Evolutionary conservation across 1,140 invertebrate species (phyloP), one percentile per base, ranked within the genome.

Genomic region (Caenorhabditis tropicalis): DNA sequence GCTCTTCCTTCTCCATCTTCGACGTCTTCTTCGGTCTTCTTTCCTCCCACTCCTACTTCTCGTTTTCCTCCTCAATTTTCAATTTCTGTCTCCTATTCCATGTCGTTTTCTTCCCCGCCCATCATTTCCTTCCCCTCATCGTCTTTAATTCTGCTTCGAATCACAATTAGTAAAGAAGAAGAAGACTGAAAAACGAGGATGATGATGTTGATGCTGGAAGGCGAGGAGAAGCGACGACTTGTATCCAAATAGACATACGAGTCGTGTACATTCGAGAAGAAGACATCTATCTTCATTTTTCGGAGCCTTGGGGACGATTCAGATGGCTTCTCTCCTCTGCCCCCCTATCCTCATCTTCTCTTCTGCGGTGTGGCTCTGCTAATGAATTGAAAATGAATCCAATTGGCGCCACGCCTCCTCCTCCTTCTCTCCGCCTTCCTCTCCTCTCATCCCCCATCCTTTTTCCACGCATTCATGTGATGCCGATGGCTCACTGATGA

Each of bases 361-460:
- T n/a, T n/a, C n/a, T n/a, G n/a, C n/a, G n/a, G n/a, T n/a, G n/a
- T n/a, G n/a, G 60, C 60, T 36, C n/a, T 24, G 65, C 65, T 74
- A 74, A 74, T 74, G 65, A 74, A 74, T 74, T 74, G 65, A 74
- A 74, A 74, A 74, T 74, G 65, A 74, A 74, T 74, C 65, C 65
- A 74, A 74, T 74, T 74, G 65, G 65, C 65, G 65, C 65, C 65
- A 74, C 65, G 65, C 65, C 65, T 36, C 39, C 39, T 43, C 12
- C 39, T 43, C 39, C 39, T 43, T 12, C 12, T 43, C 39, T 43
- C 39, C 39, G 39, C 39, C 39, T 43, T 12, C 39, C 39, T 43
- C 39, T 12, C 12, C 12, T 12, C 5, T 43, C 39, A 5, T 6
- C 12, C 39, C 12, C 39, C 39, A 6, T 12, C 12, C 39, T 12